Base-by-base conservation (phyloP, 2,797 vertebrate species). In the Austrolebias charrua region DNA sequence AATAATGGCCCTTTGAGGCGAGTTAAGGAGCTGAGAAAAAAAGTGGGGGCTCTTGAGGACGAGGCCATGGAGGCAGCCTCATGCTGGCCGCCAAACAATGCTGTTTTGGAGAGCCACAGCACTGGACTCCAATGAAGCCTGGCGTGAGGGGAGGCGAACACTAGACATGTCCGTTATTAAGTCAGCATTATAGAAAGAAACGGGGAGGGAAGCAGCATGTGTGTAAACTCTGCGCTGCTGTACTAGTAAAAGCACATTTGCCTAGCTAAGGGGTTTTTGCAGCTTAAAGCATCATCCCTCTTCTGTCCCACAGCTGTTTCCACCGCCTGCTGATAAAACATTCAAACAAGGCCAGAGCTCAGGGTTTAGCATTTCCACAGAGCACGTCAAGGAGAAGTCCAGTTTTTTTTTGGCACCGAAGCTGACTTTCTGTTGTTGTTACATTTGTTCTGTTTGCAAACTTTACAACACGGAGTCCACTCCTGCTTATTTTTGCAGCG, bases 81-180 rank as follows among this genome's bases (percentile, higher is more conserved):
- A 93, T 92, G 92, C 92, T 92, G 92, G 72, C 90, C 42, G 5
- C 68, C 76, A 82, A 91, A 94, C 92, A 94, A 94, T 92, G 87
- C 84, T 69, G 87, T 91, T 90, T 88, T 86, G 86, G 85, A 88
- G 76, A 89, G 73, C 75, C 71, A 19, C 48, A 85, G 77, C 57
- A 57, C 79, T 66, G 82, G 83, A 90, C 88, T 88, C 82, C 77
- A 87, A 91, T 88, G 89, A 89, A 89, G 81, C 77, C 72, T 84
- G 72, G 75, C 79, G 73, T 81, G 71, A 76, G 80, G 69, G 75
- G 76, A 48, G 62, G 70, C 20, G 75, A 85, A 87, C 88, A 89
- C 87, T 90, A 85, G 86, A 91, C 88, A 89, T 47, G 62, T 91
- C 89, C 86, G 89, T 91, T 92, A 92, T 91, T 88, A 91, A 88